phyloP scores from a whole-genome alignment of 37 sponge, comb jelly and placozoan species.

The Theonella swinhoei region DNA sequence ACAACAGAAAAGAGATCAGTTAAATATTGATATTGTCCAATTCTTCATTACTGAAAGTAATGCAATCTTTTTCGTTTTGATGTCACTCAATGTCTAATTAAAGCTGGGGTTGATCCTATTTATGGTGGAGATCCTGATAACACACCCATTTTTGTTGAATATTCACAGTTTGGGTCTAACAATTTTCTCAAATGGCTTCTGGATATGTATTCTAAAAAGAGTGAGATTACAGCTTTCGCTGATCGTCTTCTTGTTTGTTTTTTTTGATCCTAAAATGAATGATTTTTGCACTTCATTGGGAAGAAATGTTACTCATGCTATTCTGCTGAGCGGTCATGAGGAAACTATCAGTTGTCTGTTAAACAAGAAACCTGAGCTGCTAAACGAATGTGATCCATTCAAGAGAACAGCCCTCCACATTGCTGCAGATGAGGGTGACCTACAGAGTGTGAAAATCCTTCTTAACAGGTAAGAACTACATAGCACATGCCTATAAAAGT shows the following conservation, averaged over 20 bases:
- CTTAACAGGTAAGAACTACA: not conserved
- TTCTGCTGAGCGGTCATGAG: not conserved
- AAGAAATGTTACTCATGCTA: not conserved
- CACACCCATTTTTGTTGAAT: not conserved
- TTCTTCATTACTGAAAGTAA: not conserved
- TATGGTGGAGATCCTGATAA: not conserved
- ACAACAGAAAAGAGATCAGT: not conserved
- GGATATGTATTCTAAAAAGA: not conserved
- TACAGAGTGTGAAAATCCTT: not conserved
- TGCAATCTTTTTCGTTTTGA: not conserved
- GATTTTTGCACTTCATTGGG: not conserved
- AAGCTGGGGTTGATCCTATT: not conserved
- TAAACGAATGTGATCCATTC: not conserved
- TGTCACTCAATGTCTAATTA: not conserved
- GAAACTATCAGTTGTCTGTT: not conserved
- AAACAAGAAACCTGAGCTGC: not conserved
- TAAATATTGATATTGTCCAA: not conserved
- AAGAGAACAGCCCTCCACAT: not conserved
- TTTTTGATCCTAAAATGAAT: not conserved
- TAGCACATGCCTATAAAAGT: not conserved
- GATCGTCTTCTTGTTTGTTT: not conserved
- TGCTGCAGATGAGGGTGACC: not conserved
- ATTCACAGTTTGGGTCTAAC: not conserved
- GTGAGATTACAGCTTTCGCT: not conserved
- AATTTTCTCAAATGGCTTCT: not conserved